A percentile compares a stretch with the other conserved stretches of the same genome.
Conservation (phyloP, 2,888 invertebrate species). For the Tholera decimalis region DNA sequence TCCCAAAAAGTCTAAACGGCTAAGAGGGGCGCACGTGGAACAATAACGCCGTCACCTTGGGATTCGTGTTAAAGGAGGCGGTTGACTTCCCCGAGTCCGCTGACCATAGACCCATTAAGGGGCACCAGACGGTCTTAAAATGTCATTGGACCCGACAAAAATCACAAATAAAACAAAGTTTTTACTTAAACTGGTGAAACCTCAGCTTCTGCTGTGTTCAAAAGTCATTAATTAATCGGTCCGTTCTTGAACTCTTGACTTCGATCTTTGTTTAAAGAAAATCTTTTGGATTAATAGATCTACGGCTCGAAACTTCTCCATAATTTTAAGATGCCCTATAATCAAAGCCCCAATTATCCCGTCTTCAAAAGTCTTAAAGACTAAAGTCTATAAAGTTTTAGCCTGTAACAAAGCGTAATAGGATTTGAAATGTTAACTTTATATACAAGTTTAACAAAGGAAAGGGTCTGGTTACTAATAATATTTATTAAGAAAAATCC, state of each 20-base stretch:
- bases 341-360: slow-evolving; percentile 50
- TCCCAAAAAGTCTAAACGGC: too few relatives aligned
- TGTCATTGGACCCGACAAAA: too few relatives aligned
- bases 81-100: too few relatives aligned
- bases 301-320: slow-evolving; percentile 2
- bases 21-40: too few relatives aligned
- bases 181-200: not conserved
- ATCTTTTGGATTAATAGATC: not conserved
- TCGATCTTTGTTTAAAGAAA: not conserved
- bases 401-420: slow-evolving; percentile 50
- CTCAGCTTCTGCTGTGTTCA: not conserved
- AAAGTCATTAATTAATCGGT: slow-evolving; percentile 1
- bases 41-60: too few relatives aligned
- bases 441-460: slow-evolving; percentile 49
- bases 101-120: too few relatives aligned
- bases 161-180: too few relatives aligned
- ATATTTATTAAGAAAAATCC: slow-evolving; percentile 38
- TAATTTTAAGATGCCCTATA: slow-evolving; percentile 30
- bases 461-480: slow-evolving; percentile 27
- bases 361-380: slow-evolving; percentile 23
- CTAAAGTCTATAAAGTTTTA: slow-evolving; percentile 49
- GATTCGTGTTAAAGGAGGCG: too few relatives aligned
- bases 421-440: slow-evolving; percentile 56
- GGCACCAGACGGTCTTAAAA: too few relatives aligned
- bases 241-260: not conserved